Evolutionary conservation across 2,113 vertebrate genomes (phyloP), one percentile per base, ranked within the genome.

Genomic region (Channa argus): DNA sequence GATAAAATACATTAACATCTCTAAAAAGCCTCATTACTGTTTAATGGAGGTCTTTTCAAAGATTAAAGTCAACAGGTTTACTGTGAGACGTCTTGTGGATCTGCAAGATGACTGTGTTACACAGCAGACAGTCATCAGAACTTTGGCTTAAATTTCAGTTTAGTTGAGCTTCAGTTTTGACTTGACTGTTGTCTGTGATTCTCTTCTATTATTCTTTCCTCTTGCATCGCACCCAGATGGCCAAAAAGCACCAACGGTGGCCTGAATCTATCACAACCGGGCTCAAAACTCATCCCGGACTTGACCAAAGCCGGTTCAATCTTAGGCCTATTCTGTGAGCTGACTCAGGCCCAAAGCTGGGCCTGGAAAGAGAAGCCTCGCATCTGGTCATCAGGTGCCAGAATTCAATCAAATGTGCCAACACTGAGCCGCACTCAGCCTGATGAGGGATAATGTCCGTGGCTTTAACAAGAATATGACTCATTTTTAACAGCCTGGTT

Each of bases 281-380:
- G 38, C 50, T 6, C 59, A 53, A 49, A 3, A 68, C 45, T 44
- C 5, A 33, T 39, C 46, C 51, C 39, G 39, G 38, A 45, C 56
- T 51, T 69, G 24, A 63, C 64, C 64, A 70, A 36, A 65, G 61
- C 43, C 46, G 59, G 41, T 53, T 64, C 34, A 33, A 45, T 8
- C 43, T 47, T 12, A 46, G 36, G 8, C 54, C n/a, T 4, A 6
- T 71, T 13, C 54, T 41, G 10, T 0, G 59, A 75, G 46, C 9
- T 71, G 12, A 65, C 24, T 73, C 6, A 5, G 74, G 66, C 44
- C 59, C 45, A 46, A 39, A 0, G 24, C 24, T 24, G 46, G 34
- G 13, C 41, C 12, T 49, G 54, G 55, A 1, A 47, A 8, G 62
- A 38, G 10, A 15, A 14, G 12, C 10, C 74, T 52, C 2, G 39